Percentiles rank a stretch among this genome's conserved stretches.
Conservation (phyloP, 2,888 invertebrate genomes). For the Chalcis sispes region DNA sequence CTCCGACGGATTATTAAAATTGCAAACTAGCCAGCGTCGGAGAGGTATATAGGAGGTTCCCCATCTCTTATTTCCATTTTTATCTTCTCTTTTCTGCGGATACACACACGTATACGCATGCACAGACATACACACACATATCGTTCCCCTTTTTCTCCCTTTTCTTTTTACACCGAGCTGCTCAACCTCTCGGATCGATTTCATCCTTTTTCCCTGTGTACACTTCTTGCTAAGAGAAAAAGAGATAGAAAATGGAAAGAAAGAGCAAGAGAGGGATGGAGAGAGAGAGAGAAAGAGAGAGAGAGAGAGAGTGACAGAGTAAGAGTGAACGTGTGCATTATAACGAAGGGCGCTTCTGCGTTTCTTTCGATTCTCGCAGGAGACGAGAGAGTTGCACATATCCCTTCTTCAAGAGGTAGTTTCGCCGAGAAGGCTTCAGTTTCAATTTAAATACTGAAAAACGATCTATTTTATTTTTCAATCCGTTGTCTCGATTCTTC, state of each 20-base stretch:
- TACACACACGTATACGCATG: not conserved
- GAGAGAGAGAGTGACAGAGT: too few relatives aligned
- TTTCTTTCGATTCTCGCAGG: too few relatives aligned
- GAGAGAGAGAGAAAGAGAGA: too few relatives aligned
- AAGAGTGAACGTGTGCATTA: slow-evolving; percentile 9
- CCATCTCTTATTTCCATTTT: slow-evolving; percentile 52
- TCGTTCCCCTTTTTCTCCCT: slow-evolving; percentile 26
- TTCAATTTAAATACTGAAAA: slow-evolving; percentile 49
- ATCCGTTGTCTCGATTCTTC: slow-evolving; percentile 24
- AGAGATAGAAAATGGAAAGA: too few relatives aligned
- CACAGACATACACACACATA: not conserved
- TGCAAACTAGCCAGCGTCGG: slow-evolving; percentile 54
- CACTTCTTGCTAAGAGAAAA: too few relatives aligned
- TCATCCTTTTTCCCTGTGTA: slow-evolving; percentile 41
- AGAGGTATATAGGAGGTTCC: too few relatives aligned
- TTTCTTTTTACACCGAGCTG: slow-evolving; percentile 1
- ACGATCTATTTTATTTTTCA: slow-evolving; percentile 40
- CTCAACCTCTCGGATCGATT: slow-evolving; percentile 49
- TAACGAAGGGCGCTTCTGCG: slow-evolving; percentile 40
- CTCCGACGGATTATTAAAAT: slow-evolving; percentile 57
- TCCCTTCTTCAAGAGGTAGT: not conserved
- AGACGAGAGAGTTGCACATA: not conserved
- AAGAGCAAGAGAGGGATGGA: too few relatives aligned
- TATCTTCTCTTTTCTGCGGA: slow-evolving; percentile 37
- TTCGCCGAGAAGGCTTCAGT: slow-evolving; percentile 25